phyloP scores from a whole-genome alignment of 1,140 invertebrate species.

The Parasteatoda tepidariorum region DNA sequence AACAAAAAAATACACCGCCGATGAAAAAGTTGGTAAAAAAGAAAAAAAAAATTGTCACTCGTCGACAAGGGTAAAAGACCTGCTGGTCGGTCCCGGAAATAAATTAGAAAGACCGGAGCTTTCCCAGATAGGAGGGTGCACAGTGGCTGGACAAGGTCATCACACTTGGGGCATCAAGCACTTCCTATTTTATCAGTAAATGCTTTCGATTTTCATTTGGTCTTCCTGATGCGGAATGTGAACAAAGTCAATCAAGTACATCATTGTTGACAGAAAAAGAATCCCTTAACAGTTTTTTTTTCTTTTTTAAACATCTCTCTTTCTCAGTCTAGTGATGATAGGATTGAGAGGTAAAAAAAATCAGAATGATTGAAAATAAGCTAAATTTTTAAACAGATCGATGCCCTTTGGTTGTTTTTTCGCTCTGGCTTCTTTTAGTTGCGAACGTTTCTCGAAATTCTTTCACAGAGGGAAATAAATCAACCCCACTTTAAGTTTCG shows the following conservation, averaged over 20 bases:
- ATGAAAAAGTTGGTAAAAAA: too few species aligned
- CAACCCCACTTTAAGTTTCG: too few species aligned
- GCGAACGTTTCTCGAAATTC: too few species aligned
- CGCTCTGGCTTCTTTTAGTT: too few species aligned
- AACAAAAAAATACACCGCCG: not conserved
- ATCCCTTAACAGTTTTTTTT: not conserved
- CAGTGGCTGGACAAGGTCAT: constrained; percentile 52
- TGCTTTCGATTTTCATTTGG: not conserved
- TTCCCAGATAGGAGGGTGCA: constrained; percentile 7
- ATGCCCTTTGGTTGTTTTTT: too few species aligned
- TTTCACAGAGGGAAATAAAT: too few species aligned
- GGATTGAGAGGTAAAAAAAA: too few species aligned
- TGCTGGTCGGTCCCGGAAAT: constrained; percentile 38
- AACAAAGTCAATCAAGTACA: not conserved
- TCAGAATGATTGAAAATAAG: too few species aligned
- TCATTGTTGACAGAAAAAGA: not conserved
- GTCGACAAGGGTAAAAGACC: constrained; percentile 42
- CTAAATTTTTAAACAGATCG: too few species aligned
- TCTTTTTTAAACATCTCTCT: too few species aligned
- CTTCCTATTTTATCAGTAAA: constrained; percentile 33
- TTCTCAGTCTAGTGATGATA: too few species aligned
- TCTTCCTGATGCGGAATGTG: constrained; percentile 4
- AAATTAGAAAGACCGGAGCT: constrained; percentile 31
- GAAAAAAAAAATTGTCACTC: not conserved
- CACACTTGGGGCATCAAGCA: constrained; percentile 32